Percentiles rank a stretch among this genome's conserved stretches.
phyloP scores from a whole-genome alignment of 2,797 vertebrate species.

The Macropodus opercularis region DNA sequence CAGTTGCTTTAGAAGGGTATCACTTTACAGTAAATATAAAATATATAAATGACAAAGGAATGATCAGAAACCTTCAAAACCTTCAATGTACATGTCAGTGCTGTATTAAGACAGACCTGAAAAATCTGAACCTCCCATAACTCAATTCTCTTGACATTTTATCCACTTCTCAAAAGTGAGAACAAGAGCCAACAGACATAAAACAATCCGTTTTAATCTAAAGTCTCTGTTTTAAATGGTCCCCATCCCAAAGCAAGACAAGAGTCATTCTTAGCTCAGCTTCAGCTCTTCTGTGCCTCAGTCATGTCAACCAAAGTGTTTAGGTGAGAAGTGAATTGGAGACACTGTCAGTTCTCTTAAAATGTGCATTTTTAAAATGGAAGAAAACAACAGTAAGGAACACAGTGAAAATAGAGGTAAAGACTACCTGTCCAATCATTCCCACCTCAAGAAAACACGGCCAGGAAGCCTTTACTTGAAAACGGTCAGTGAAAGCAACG shows the following conservation, averaged over 20 bases:
- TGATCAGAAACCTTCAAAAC: background rate
- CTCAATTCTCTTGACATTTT: background rate
- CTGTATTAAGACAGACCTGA: slow-evolving; percentile 6
- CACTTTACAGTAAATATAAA: background rate
- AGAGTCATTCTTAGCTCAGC: background rate
- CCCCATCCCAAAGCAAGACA: slow-evolving; percentile 41
- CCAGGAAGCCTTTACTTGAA: background rate
- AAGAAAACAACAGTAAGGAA: slow-evolving; percentile 12
- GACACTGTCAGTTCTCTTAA: background rate
- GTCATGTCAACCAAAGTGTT: background rate
- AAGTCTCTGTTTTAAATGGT: slow-evolving; percentile 41
- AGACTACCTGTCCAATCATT: slow-evolving; percentile 6
- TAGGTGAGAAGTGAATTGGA: background rate
- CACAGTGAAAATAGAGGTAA: slow-evolving; percentile 20
- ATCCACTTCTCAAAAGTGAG: slow-evolving; percentile 10
- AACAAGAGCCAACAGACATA: slow-evolving; percentile 5
- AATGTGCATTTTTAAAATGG: background rate
- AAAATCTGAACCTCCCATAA: background rate
- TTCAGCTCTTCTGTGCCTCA: slow-evolving; percentile 11
- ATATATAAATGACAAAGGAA: too few species aligned
- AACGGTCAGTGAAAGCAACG: slow-evolving; percentile 5
- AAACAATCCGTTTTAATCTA: slow-evolving; percentile 35
- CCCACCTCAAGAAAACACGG: background rate
- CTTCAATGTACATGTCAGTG: background rate
- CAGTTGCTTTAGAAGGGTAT: background rate